Evolutionary conservation across 2,797 vertebrate genomes (phyloP), one percentile per base, ranked within the genome.

Genomic region (Luscinia luscinia): DNA sequence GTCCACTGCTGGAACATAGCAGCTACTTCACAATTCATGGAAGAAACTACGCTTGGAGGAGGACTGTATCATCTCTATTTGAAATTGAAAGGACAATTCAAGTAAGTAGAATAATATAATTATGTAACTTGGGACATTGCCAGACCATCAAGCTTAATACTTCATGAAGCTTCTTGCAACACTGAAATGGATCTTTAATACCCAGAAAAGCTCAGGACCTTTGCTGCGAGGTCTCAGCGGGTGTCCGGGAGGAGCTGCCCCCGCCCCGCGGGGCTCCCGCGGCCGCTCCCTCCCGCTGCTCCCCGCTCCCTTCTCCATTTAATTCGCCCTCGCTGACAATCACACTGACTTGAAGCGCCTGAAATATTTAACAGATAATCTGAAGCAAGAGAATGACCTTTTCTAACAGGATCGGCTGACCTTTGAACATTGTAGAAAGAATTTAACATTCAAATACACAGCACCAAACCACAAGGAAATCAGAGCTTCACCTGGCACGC

Each of bases 101-200:
- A 93, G 48, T 63, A 57, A 90, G 75, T n/a, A 34, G 67, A 93
- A 90, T 95, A 94, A 95, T 92, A 43, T 59, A 86, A 94, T 95
- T 92, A 93, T 36, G 73, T 90, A 94, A 96, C 86, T 79, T 91
- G 86, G 70, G 67, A 63, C 84, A 88, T 76, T 88, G 85, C 94
- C 94, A 86, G 70, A 73, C 38, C 84, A 78, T 89, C 86, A 87
- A 85, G 52, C 64, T 80, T 83, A 77, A 90, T 89, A 84, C 79
- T 74, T 87, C 55, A 58, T 72, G 88, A 84, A 76, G 68, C 86
- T 79, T 52, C 73, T 84, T 30, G 63, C n/a, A 74, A n/a, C 69
- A 38, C 61, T 30, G 75, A 52, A 72, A 61, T 43, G 45, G 67
- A 20, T 69, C 67, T 83, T 49, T 79, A 76, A 61, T 20, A 32